Conservation (phyloP, 2,797 vertebrate genomes). For the Menidia menidia region DNA sequence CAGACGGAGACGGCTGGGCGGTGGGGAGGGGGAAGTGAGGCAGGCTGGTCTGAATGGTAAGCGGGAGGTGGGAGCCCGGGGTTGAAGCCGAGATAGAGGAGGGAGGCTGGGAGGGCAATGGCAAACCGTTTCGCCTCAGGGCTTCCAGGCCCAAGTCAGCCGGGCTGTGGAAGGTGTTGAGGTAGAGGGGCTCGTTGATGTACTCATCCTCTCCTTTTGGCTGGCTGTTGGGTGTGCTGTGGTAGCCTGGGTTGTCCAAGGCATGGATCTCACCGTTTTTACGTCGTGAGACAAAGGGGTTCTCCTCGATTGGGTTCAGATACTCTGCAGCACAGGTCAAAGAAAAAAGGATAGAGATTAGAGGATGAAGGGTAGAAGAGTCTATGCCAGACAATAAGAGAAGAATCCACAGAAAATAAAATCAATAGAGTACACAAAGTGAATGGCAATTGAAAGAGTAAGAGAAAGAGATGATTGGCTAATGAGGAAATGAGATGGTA, state of each 20-base stretch:
- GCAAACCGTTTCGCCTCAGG: constrained; percentile 88
- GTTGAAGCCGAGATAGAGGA: constrained; percentile 63
- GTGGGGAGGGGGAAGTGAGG: constrained; percentile 73
- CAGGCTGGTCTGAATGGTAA: constrained; percentile 75
- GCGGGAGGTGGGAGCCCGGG: constrained; percentile 69
- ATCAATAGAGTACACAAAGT: constrained; percentile 33
- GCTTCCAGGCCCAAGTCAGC: constrained; percentile 83
- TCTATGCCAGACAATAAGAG: constrained; percentile 23
- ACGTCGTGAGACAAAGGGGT: constrained; percentile 93
- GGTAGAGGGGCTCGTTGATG: constrained; percentile 93
- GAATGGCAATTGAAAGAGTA: constrained; percentile 42
- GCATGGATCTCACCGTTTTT: constrained; percentile 94
- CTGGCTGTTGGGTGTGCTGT: constrained; percentile 87
- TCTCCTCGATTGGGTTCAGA: constrained; percentile 95
- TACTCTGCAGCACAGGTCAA: constrained; percentile 83
- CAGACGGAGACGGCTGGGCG: constrained; percentile 73
- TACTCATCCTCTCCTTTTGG: constrained; percentile 92
- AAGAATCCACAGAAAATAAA: constrained; percentile 23
- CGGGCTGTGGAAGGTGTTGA: constrained; percentile 91
- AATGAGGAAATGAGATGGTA: constrained; percentile 68
- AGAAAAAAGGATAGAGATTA: constrained; percentile 11
- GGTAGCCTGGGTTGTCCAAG: constrained; percentile 95
- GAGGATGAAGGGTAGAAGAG: constrained; percentile 15
- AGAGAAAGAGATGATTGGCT: constrained; percentile 46
- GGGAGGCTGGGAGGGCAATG: constrained; percentile 76